Percentiles rank a stretch among this genome's conserved stretches.
These are phyloP conservation scores for Berghia stephanieae DNA, from an alignment of 1,140 invertebrate species.

Conservation along the genomic window DNA sequence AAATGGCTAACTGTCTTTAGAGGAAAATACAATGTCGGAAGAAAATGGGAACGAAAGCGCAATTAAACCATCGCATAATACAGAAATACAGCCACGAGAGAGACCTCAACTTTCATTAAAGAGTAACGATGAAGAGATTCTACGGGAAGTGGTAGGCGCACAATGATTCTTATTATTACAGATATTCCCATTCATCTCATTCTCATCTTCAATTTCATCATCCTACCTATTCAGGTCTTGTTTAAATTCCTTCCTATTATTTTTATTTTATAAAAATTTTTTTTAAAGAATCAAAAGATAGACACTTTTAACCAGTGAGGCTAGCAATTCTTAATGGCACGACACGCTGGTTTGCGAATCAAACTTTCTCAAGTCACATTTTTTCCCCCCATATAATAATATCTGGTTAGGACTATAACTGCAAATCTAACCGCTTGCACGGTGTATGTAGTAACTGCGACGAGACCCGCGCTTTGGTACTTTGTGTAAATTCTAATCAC, in stretches of 20 bases:
- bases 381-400: not conserved
- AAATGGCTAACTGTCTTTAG: not conserved
- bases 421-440: too few species aligned
- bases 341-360: not conserved
- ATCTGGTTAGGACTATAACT: too few species aligned
- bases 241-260: not conserved
- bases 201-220: not conserved
- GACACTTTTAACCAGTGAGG: not conserved
- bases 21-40: not conserved
- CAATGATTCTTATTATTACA: too few species aligned
- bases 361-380: not conserved
- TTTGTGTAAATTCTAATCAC: too few species aligned
- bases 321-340: not conserved
- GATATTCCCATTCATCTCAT: not conserved
- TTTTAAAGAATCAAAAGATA: not conserved
- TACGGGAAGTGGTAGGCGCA: conserved; percentile 38
- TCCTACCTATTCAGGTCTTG: not conserved
- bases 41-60: not conserved
- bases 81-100: not conserved
- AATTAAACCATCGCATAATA: not conserved
- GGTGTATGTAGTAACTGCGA: too few species aligned
- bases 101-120: conserved; percentile 37
- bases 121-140: conserved; percentile 39
- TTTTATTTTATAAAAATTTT: not conserved
- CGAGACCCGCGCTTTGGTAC: too few species aligned